Conservation (phyloP, 2,797 vertebrate species). For the Anguilla anguilla region DNA sequence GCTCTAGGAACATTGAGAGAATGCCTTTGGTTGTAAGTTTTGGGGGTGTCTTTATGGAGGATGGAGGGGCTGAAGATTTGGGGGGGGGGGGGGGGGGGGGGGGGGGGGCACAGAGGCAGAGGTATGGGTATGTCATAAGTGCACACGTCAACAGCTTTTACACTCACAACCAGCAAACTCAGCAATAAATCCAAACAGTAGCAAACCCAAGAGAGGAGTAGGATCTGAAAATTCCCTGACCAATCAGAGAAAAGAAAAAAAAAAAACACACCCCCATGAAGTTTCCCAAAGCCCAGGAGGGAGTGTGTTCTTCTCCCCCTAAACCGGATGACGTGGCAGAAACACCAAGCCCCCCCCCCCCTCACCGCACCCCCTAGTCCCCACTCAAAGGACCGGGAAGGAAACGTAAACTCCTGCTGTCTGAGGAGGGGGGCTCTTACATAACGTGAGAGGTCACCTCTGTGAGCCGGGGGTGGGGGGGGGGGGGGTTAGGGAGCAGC, state of each 20-base stretch:
- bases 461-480: too few relatives aligned
- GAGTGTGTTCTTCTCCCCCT: not conserved
- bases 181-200: too few relatives aligned
- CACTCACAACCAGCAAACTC: too few relatives aligned
- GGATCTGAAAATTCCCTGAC: too few relatives aligned
- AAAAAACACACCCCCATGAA: constrained; percentile 13
- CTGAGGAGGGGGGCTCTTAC: constrained; percentile 11
- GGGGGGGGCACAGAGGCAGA: not conserved
- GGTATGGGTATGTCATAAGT: too few relatives aligned
- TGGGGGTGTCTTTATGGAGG: not conserved
- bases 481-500: not conserved
- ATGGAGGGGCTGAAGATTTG: not conserved
- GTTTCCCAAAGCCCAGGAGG: constrained; percentile 57
- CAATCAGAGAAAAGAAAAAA: constrained; percentile 2
- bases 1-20: not conserved
- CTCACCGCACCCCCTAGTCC: constrained; percentile 29
- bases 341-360: constrained; percentile 39
- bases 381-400: constrained; percentile 56
- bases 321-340: constrained; percentile 52
- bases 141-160: too few relatives aligned
- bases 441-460: too few relatives aligned
- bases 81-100: not conserved
- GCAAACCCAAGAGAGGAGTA: too few relatives aligned
- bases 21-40: not conserved
- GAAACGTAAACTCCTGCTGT: constrained; percentile 61